Conservation (phyloP, 2,797 vertebrate genomes). For the Poecile montanus region DNA sequence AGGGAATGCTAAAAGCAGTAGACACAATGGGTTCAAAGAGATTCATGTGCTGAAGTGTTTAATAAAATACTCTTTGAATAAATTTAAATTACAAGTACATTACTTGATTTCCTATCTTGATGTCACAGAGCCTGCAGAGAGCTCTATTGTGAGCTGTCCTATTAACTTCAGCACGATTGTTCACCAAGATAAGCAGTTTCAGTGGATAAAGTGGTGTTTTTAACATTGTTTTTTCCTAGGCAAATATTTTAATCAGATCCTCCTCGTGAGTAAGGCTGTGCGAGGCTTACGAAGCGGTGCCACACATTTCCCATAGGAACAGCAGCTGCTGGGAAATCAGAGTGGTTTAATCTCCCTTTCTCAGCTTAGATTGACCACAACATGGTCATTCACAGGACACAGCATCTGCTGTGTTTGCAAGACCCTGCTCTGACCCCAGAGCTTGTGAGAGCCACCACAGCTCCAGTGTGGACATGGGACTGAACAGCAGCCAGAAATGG, state of each 20-base stretch:
- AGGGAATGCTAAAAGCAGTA: conserved; percentile 33
- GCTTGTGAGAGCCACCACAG: neutral
- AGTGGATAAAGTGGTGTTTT: neutral
- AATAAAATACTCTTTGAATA: conserved; percentile 58
- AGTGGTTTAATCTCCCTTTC: neutral
- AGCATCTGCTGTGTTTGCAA: neutral
- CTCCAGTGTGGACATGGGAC: accelerated
- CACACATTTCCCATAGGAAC: neutral
- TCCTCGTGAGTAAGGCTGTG: neutral
- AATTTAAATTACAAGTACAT: conserved; percentile 52
- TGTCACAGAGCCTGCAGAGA: conserved; percentile 37
- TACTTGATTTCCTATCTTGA: conserved; percentile 47
- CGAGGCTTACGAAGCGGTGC: neutral
- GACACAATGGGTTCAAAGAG: conserved; percentile 44
- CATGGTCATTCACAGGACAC: neutral
- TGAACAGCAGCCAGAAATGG: neutral
- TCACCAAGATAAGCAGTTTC: conserved; percentile 49
- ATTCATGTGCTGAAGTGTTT: conserved; percentile 32
- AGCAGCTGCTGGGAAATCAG: neutral
- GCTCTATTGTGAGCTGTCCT: conserved; percentile 26
- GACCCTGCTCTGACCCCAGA: neutral
- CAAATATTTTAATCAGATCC: neutral
- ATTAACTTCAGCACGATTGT: conserved; percentile 29
- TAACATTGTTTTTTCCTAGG: neutral
- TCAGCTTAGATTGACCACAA: neutral